These are phyloP conservation scores for Pristionchus entomophagus DNA, from an alignment of 2,888 invertebrate genomes.

Conservation along the genomic window DNA sequence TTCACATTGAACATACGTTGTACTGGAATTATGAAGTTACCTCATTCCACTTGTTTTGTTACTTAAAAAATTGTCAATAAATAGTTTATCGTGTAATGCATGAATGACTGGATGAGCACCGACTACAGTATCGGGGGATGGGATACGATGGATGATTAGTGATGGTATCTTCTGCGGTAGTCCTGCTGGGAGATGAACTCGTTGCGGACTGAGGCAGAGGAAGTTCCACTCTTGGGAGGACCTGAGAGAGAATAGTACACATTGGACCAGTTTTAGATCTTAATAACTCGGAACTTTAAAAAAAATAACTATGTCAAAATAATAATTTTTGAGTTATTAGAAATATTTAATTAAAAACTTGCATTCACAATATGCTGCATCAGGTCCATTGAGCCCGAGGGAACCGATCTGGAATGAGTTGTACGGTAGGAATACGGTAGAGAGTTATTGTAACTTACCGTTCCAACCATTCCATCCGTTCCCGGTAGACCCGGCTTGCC, in stretches of 20 bases:
- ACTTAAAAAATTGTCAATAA: not conserved
- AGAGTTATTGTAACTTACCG: no score
- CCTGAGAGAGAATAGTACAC: no score
- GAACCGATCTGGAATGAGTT: conserved; percentile 39
- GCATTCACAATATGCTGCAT: conserved; percentile 46
- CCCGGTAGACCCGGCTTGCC: conserved; percentile 36
- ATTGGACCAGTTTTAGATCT: no score
- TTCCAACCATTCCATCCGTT: conserved; percentile 37
- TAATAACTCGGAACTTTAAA: no score
- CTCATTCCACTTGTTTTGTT: not conserved
- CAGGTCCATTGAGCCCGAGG: conserved; percentile 26
- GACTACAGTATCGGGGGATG: not conserved
- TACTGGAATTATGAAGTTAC: not conserved
- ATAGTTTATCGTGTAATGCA: conserved; percentile 17
- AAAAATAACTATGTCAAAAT: no score
- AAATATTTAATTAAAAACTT: no score
- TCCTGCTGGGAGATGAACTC: not conserved
- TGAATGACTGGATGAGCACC: not conserved
- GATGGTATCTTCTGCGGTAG: conserved; percentile 37
- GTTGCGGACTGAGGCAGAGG: not conserved
- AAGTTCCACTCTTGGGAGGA: conserved; percentile 39
- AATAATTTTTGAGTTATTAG: no score
- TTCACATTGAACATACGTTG: not conserved
- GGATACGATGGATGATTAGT: conserved; percentile 4
- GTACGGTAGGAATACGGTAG: not conserved